phyloP scores from a whole-genome alignment of 2,113 vertebrate genomes.

The Prunella fulvescens region DNA sequence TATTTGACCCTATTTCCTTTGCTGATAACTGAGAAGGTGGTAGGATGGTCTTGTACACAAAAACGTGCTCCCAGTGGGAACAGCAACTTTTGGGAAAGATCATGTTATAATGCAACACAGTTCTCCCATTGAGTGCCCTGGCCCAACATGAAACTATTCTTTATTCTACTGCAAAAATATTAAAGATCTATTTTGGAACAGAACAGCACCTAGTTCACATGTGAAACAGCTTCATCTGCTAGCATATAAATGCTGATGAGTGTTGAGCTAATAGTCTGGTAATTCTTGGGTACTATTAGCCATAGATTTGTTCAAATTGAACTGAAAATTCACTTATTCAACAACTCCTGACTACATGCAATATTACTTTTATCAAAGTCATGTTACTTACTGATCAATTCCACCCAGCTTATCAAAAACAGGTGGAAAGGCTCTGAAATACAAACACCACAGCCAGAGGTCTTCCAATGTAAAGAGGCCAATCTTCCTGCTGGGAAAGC shows the following conservation, averaged over 20 bases:
- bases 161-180: not conserved
- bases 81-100: not conserved
- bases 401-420: not conserved
- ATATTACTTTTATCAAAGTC: not conserved
- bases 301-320: not conserved
- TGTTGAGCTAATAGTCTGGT: not conserved
- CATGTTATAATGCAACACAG: not conserved
- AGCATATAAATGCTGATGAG: not conserved
- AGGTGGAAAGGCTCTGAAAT: not conserved
- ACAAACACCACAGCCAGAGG: not conserved
- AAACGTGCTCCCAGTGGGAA: not conserved
- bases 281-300: not conserved
- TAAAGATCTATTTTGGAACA: not conserved
- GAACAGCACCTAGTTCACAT: not conserved
- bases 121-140: not conserved
- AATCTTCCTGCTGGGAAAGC: slow-evolving; percentile 22
- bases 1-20: not conserved
- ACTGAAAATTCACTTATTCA: not conserved
- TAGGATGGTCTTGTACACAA: not conserved
- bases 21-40: not conserved
- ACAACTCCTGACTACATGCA: not conserved
- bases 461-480: not conserved
- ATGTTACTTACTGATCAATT: not conserved
- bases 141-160: not conserved
- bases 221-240: not conserved